Base-by-base conservation (phyloP, 2,888 invertebrate genomes). In the Melanophora roralis region DNA sequence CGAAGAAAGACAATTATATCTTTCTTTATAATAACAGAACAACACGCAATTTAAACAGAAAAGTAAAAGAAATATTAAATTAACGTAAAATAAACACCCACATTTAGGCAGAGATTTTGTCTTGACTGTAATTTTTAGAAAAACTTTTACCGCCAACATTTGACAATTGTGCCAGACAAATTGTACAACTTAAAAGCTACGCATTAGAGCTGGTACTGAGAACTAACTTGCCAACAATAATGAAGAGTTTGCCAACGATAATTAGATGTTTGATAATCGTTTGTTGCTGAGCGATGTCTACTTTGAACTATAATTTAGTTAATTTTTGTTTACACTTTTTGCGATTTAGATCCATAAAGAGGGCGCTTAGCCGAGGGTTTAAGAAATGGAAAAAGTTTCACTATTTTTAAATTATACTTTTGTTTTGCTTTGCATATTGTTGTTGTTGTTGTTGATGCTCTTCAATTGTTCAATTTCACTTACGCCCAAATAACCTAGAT, bases 401-500 rank as follows among this genome's bases (percentile, higher is more conserved):
- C 80, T 80, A 45, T 64, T 64, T 53, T 43, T 8, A 43, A 62
- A 60, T 53, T 53, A 53, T 53, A 53, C 71, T 65, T 65, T 74
- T 12, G 32, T 34, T 49, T 38, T 19, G 1, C 3, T 47, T 16
- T 32, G 53, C 2, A 6, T 12, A 8, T 38, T 38, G 38, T 38
- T 62, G 36, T 11, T 45, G 12, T n/a, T n/a, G n/a, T n/a, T 64
- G 45, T 23, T 47, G 51, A 19, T 53, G 23, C 36, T 40, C 57
- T 64, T 14, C 76, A 80, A 65, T 76, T 80, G 76, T 80, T 77
- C 49, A 80, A 80, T 76, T 80, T 80, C 80, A 76, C 80, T 80
- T 80, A 80, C 80, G 80, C 80, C 80, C 80, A 80, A 80, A 80
- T 80, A 80, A 80, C 80, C 80, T 38, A 76, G 76, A 68, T 80